Percentiles rank a stretch among this genome's conserved stretches.
phyloP scores from a whole-genome alignment of 2,113 vertebrate species.

The Ia io region DNA sequence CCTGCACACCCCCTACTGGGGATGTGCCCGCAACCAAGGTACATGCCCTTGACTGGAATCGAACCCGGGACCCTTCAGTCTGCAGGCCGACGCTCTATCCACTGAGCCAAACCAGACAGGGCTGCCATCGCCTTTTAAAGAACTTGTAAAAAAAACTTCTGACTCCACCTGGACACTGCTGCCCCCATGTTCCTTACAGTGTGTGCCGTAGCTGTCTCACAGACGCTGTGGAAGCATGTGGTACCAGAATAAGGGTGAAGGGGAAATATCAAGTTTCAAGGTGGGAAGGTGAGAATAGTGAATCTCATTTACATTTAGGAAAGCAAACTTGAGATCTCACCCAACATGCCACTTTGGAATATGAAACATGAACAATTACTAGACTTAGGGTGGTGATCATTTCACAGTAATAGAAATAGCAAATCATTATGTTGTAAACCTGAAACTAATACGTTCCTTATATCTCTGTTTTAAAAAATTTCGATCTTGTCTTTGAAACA shows the following conservation, averaged over 20 bases:
- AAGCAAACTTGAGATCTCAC: background rate
- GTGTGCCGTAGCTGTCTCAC: background rate
- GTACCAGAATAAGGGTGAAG: background rate
- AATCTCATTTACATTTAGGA: background rate
- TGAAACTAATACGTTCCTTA: background rate
- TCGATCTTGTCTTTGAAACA: background rate
- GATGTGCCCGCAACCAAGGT: no score
- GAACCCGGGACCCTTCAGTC: no score
- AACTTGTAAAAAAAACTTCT: background rate
- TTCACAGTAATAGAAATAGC: background rate
- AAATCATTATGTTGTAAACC: background rate
- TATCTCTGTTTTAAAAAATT: background rate
- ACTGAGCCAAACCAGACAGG: no score
- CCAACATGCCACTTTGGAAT: background rate
- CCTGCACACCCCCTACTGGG: no score
- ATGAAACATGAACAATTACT: background rate
- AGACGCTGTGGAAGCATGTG: background rate
- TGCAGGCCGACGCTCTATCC: no score
- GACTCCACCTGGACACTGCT: background rate
- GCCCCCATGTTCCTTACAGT: background rate
- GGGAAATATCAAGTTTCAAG: background rate
- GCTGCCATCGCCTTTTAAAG: constrained; percentile 25
- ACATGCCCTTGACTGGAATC: no score
- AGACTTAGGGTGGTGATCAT: background rate
- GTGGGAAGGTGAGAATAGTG: background rate